Evolutionary conservation across 2,888 invertebrate genomes (phyloP).

Genomic region (Uloborus plumipes): DNA sequence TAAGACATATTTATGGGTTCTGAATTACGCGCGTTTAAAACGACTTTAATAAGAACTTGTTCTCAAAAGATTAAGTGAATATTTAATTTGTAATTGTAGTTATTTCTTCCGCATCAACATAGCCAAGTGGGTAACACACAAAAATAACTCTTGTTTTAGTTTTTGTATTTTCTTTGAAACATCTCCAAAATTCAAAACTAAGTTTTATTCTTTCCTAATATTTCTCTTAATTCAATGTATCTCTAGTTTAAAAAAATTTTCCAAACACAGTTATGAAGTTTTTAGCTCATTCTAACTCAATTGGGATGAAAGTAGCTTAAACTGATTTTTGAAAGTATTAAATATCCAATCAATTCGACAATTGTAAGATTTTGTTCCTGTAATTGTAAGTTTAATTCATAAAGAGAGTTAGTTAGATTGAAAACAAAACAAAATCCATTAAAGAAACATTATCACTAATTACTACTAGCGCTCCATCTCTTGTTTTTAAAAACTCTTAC

Average conservation of each 20-base stretch:
- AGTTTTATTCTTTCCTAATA: conserved; percentile 3
- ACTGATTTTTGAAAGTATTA: too few species aligned
- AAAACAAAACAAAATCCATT: too few species aligned
- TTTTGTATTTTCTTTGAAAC: conserved; percentile 4
- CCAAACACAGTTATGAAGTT: neutral
- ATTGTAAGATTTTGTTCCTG: too few species aligned
- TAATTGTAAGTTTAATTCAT: too few species aligned
- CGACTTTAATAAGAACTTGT: neutral
- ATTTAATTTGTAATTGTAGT: conserved; percentile 4
- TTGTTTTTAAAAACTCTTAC: too few species aligned
- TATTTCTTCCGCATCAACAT: conserved; percentile 18
- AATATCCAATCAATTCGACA: too few species aligned
- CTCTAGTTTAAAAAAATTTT: conserved; percentile 1
- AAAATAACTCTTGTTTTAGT: conserved; percentile 4
- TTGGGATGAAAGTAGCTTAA: conserved; percentile 4
- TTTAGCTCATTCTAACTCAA: conserved; percentile 10
- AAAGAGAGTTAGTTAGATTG: too few species aligned
- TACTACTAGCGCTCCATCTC: too few species aligned
- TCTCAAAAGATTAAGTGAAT: neutral
- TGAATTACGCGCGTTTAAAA: conserved; percentile 6
- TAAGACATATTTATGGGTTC: conserved; percentile 7
- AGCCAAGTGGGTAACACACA: conserved; percentile 15
- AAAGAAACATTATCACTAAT: too few species aligned
- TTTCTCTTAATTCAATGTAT: conserved; percentile 7
- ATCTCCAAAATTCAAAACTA: conserved; percentile 1